Conservation (phyloP, 2,113 vertebrate genomes). For the Brachyistius frenatus region DNA sequence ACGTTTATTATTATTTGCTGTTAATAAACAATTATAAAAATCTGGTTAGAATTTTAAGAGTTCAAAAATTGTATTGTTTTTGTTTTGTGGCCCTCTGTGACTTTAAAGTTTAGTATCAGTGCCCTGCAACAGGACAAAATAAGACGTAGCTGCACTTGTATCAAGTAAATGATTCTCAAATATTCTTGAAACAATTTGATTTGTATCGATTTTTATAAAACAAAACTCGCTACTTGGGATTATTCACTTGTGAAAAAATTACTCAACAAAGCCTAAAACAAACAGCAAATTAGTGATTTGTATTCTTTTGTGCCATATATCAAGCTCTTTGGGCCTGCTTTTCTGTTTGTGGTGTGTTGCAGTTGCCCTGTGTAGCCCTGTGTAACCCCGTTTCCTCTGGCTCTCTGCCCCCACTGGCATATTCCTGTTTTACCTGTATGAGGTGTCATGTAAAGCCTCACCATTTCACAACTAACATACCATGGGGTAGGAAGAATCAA, state of each 20-base stretch:
- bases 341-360: constrained; percentile 27
- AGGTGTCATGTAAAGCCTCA: constrained; percentile 66
- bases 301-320: neutral
- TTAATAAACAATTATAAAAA: too few species aligned
- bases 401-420: constrained; percentile 65
- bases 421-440: constrained; percentile 84
- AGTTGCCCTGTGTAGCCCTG: constrained; percentile 47
- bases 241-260: too few species aligned
- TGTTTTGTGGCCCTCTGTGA: too few species aligned
- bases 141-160: neutral
- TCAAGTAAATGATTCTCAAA: neutral
- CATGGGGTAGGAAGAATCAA: constrained; percentile 29
- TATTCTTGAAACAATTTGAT: neutral
- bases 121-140: neutral
- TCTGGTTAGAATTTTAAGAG: too few species aligned
- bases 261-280: too few species aligned
- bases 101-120: too few species aligned
- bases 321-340: neutral
- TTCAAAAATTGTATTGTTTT: too few species aligned
- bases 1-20: too few species aligned
- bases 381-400: constrained; percentile 63
- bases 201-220: neutral
- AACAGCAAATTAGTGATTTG: too few species aligned
- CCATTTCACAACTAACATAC: constrained; percentile 75
- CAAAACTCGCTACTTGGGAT: neutral